These are phyloP conservation scores for Coelopa pilipes DNA, from an alignment of 2,888 invertebrate genomes.

Conservation along the genomic window DNA sequence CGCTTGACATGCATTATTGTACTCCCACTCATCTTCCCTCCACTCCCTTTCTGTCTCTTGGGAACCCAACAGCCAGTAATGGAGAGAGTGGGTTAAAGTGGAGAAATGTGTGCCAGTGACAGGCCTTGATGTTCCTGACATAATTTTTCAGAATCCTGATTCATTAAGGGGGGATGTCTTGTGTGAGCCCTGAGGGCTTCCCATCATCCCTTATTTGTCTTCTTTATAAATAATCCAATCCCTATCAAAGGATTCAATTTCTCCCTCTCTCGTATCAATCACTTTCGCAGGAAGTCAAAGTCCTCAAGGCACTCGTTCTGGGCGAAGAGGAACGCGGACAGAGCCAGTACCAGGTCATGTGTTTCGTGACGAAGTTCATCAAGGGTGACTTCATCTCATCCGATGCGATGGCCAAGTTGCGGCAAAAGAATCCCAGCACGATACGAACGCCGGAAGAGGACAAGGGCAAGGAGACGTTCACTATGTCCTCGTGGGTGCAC, in stretches of 20 bases:
- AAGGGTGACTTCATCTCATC: slow-evolving; percentile 95
- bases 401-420: slow-evolving; percentile 94
- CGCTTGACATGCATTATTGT: neutral
- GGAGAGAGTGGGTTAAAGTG: too few relatives aligned
- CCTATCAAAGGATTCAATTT: neutral
- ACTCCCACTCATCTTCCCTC: too few relatives aligned
- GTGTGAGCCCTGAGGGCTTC: neutral
- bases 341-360: slow-evolving; percentile 87
- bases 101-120: too few relatives aligned
- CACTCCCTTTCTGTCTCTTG: too few relatives aligned
- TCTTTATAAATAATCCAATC: neutral
- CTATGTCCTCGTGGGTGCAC: slow-evolving; percentile 85
- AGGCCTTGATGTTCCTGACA: too few relatives aligned
- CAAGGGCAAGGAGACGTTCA: slow-evolving; percentile 82
- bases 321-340: slow-evolving; percentile 94
- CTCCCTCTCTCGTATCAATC: neutral
- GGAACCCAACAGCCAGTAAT: too few relatives aligned
- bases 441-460: slow-evolving; percentile 92
- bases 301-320: slow-evolving; percentile 86
- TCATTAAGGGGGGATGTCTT: neutral
- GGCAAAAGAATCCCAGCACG: slow-evolving; percentile 90
- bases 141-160: neutral
- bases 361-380: slow-evolving; percentile 89
- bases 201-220: neutral
- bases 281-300: slow-evolving; percentile 85